phyloP scores from a whole-genome alignment of 1,140 invertebrate species.

The Hesperophylax magnus region DNA sequence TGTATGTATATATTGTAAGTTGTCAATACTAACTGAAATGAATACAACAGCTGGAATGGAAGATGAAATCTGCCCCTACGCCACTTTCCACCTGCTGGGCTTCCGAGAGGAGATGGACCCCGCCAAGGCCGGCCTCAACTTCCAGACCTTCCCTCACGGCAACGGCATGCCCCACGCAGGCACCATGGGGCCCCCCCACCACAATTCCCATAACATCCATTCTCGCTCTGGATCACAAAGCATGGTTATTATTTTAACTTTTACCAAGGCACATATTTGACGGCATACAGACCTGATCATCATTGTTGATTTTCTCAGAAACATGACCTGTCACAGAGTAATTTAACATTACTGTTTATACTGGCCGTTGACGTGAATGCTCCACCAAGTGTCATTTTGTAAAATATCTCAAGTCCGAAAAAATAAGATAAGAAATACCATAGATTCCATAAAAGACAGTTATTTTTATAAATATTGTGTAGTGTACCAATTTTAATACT shows the following conservation, averaged over 20 bases:
- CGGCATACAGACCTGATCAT: not conserved
- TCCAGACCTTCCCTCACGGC: slow-evolving; percentile 92
- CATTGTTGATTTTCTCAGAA: slow-evolving; percentile 8
- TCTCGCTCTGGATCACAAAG: slow-evolving; percentile 89
- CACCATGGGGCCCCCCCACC: slow-evolving; percentile 81
- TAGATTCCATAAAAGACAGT: too few relatives aligned
- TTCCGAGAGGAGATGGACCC: slow-evolving; percentile 97
- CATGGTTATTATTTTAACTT: slow-evolving; percentile 74
- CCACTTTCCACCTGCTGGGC: slow-evolving; percentile 93
- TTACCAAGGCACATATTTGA: not conserved
- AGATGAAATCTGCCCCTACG: slow-evolving; percentile 95
- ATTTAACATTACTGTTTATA: not conserved
- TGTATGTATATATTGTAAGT: not conserved
- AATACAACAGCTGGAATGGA: slow-evolving; percentile 81
- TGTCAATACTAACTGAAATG: too few relatives aligned
- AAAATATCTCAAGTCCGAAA: too few relatives aligned
- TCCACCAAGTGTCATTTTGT: too few relatives aligned
- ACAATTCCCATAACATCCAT: slow-evolving; percentile 78
- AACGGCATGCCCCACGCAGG: slow-evolving; percentile 78
- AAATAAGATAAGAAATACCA: too few relatives aligned
- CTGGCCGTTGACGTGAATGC: too few relatives aligned
- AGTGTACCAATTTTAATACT: too few relatives aligned
- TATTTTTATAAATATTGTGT: too few relatives aligned
- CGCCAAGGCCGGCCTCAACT: slow-evolving; percentile 83
- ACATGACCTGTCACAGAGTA: slow-evolving; percentile 3